Base-by-base conservation (phyloP, 2,797 vertebrate species). In the Falco concolor region DNA sequence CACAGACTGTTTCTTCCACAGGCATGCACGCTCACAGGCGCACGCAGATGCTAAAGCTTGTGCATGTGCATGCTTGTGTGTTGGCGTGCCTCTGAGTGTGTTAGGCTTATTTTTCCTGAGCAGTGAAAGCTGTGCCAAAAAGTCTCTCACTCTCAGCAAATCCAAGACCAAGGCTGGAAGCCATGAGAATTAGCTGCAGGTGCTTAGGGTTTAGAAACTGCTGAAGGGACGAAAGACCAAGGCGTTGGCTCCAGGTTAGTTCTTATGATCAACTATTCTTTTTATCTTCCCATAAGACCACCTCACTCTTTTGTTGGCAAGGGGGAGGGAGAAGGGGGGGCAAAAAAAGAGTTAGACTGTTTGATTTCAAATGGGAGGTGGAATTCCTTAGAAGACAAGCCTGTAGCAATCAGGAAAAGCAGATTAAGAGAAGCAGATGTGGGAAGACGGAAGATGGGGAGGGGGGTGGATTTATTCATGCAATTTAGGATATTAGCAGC, bases 181-280 rank as follows among this genome's bases (percentile, higher is more conserved):
- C 97, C 98, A 98, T 79, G 97, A 98, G 97, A 99, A 98, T 98
- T 98, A 98, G 98, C 98, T 98, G 97, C 98, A 99, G 98, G 98
- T 99, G 89, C 97, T 98, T 56, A 97, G 98, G 88, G 98, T 98
- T 97, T 99, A 98, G 98, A 99, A 98, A 98, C 95, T 98, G 98
- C 98, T 99, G 98, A 99, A 98, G 96, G 99, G 99, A 96, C 98
- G 85, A 97, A 98, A 98, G 98, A 98, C 98, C 96, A 98, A 97
- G 96, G 98, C 98, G 98, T 97, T 98, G 97, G 98, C 98, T 98
- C 94, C 98, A 99, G 99, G 99, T 99, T 97, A 98, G 98, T 97
- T 96, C 97, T 97, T 99, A 98, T 98, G 98, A 98, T 99, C 98
- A 98, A 91, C 95, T 98, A 99, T 99, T 98, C 98, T 97, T 98